These are phyloP conservation scores for Hofmannophila pseudospretella DNA, from an alignment of 2,888 invertebrate species.

Conservation along the genomic window DNA sequence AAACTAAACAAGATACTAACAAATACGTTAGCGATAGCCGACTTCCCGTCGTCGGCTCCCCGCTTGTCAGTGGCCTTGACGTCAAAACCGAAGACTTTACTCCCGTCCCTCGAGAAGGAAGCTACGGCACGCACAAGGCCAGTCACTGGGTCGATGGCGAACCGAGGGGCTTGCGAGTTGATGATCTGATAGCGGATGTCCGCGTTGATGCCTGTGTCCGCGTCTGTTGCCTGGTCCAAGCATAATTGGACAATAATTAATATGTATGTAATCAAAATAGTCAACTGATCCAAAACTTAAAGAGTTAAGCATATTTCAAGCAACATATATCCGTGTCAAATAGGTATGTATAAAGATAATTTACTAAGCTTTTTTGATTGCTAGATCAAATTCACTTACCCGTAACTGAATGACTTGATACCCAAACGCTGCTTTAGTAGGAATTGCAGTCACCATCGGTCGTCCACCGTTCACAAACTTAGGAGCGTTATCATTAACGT, in stretches of 20 bases:
- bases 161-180: slow-evolving; percentile 85
- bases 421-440: slow-evolving; percentile 88
- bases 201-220: slow-evolving; percentile 85
- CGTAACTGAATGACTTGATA: slow-evolving; percentile 87
- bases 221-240: slow-evolving; percentile 82
- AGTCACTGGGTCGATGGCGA: slow-evolving; percentile 86
- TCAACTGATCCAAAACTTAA: too few relatives aligned
- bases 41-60: slow-evolving; percentile 89
- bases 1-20: slow-evolving; percentile 79
- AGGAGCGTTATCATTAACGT: slow-evolving; percentile 91
- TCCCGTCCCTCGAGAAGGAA: slow-evolving; percentile 82
- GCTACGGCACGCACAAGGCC: slow-evolving; percentile 87
- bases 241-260: too few relatives aligned
- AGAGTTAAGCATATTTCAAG: too few relatives aligned
- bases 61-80: slow-evolving; percentile 90
- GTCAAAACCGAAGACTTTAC: slow-evolving; percentile 90
- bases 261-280: too few relatives aligned
- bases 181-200: slow-evolving; percentile 89
- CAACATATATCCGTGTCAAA: too few relatives aligned
- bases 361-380: not conserved
- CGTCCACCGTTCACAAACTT: slow-evolving; percentile 85
- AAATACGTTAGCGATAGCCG: slow-evolving; percentile 90
- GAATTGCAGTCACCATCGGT: slow-evolving; percentile 89
- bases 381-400: slow-evolving; percentile 55
- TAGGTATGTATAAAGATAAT: not conserved